A percentile compares a stretch with the other conserved stretches of the same genome.
Conservation (phyloP, 2,113 vertebrate species). For the Gobio gobio region DNA sequence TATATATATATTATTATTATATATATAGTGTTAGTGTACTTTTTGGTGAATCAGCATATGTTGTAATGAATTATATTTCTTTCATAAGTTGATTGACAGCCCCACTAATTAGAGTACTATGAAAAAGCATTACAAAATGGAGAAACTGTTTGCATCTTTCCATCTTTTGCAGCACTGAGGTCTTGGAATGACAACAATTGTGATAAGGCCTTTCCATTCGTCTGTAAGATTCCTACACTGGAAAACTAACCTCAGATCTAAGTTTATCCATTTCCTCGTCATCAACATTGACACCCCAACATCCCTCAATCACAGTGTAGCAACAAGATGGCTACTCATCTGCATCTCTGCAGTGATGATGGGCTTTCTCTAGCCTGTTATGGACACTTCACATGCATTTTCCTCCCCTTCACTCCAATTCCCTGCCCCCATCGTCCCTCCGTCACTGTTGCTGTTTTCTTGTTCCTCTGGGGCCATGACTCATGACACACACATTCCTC, state of each 20-base stretch:
- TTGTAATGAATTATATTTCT: no score
- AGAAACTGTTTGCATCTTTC: background rate
- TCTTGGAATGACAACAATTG: conserved; percentile 85
- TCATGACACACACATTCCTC: conserved; percentile 8
- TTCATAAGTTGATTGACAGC: background rate
- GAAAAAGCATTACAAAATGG: background rate
- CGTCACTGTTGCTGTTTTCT: conserved; percentile 3
- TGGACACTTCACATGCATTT: background rate
- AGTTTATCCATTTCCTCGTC: background rate
- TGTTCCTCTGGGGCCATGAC: conserved; percentile 45
- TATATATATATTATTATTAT: no score
- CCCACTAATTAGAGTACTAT: background rate
- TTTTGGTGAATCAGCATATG: no score
- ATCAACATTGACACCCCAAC: conserved; percentile 10
- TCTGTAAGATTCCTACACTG: conserved; percentile 81
- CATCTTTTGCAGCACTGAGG: conserved; percentile 71
- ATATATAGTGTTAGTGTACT: no score
- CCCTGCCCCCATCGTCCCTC: background rate
- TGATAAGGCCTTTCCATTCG: conserved; percentile 79
- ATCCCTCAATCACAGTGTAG: background rate
- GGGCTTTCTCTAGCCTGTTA: background rate
- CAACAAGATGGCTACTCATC: background rate
- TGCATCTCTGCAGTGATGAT: background rate
- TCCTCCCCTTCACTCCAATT: background rate
- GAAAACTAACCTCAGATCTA: conserved; percentile 58